Conservation (phyloP, 2,797 vertebrate genomes). For the Eospalax fontanierii region DNA sequence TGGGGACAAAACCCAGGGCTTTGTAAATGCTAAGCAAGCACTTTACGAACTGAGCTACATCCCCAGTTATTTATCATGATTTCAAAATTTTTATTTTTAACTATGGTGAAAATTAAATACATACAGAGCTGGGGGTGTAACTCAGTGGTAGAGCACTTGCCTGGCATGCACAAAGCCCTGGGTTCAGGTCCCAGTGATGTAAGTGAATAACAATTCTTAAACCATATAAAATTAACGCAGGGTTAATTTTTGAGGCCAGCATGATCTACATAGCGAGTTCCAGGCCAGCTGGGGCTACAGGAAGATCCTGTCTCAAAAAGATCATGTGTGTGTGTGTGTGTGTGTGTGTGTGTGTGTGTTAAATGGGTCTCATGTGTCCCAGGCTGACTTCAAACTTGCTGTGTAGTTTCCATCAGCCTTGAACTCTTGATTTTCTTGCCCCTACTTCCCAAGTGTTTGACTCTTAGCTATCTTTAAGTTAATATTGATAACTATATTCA, state of each 20-base stretch:
- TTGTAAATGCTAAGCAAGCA: neutral
- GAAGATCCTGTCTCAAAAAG: too few species aligned
- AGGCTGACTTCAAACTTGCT: neutral
- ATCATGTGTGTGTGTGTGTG: too few species aligned
- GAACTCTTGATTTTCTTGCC: neutral
- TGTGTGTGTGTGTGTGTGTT: too few species aligned
- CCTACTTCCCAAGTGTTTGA: neutral
- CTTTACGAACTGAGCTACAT: neutral
- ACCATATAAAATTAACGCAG: neutral
- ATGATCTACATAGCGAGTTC: too few species aligned
- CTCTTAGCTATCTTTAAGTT: neutral
- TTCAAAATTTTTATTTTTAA: conserved; percentile 6
- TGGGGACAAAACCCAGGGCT: too few species aligned
- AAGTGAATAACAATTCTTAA: neutral
- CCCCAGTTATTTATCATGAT: neutral
- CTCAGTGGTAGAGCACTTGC: neutral
- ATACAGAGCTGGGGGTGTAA: neutral
- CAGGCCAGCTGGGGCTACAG: too few species aligned
- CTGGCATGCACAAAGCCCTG: neutral
- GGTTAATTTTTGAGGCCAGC: too few species aligned
- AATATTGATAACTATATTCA: neutral
- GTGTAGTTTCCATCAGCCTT: neutral
- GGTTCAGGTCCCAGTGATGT: neutral
- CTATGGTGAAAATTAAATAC: neutral
- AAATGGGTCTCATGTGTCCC: neutral